Evolutionary conservation across 2,888 invertebrate species (phyloP), one percentile per base, ranked within the genome.

Genomic region (Idaea aversata): DNA sequence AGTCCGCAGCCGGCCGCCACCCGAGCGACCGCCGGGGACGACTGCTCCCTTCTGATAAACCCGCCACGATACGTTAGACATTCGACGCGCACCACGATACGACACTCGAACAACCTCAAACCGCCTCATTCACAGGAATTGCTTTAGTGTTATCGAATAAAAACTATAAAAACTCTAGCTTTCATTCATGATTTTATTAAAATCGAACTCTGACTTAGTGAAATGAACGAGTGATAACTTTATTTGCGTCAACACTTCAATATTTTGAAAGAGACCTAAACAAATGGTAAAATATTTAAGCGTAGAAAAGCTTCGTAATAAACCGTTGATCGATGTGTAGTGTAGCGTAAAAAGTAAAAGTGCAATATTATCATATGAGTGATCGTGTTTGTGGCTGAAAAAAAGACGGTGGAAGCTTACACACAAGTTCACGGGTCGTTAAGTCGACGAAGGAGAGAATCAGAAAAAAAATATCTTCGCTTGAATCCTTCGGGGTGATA

Each of bases 361-460:
- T 83, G 80, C 63, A 66, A 75, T 66, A 72, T 79, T 78, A 79
- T 84, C 76, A 72, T 72, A 73, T 77, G 69, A 81, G 90, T 92
- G 90, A 82, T 82, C 82, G 88, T 90, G 88, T 81, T 80, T 86
- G 88, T 91, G 89, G 88, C 86, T 87, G 82, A 84, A 84, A 86
- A 85, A 83, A 75, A 84, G 81, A 85, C 82, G 79, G 75, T 83
- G 76, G 83, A 83, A 87, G 82, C 80, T 83, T 81, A 81, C 82
- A 86, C 84, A 82, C 87, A 79, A 90, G 84, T 90, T 91, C 81
- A 88, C 90, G 88, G 88, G 87, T 90, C 90, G 88, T 91, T 91
- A 88, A 88, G 82, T 88, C 85, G 75, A 77, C 77, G 82, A 79
- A 82, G 82, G 81, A 87, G 85, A 80, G 80, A 84, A 86, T 77